Percentiles rank a stretch among this genome's conserved stretches.
phyloP scores from a whole-genome alignment of 1,140 invertebrate species.

The Drosophila busckii region DNA sequence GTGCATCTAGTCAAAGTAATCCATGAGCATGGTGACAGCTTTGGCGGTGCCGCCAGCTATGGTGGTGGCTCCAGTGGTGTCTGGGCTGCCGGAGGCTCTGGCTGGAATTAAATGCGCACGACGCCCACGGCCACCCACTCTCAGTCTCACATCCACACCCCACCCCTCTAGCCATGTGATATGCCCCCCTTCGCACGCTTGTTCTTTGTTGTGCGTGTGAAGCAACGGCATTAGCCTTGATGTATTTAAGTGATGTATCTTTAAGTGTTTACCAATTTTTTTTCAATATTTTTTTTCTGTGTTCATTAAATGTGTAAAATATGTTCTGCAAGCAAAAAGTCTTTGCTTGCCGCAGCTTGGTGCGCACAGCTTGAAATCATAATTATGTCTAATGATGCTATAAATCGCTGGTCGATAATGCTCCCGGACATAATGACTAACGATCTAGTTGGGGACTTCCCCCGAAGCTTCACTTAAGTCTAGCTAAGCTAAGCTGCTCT shows the following conservation, averaged over 20 bases:
- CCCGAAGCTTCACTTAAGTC: too few relatives aligned
- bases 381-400: too few relatives aligned
- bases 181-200: slow-evolving; percentile 34
- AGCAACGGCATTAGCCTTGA: slow-evolving; percentile 46
- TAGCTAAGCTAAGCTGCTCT: too few relatives aligned
- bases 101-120: slow-evolving; percentile 30
- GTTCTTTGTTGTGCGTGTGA: slow-evolving; percentile 60
- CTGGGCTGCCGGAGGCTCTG: slow-evolving; percentile 22
- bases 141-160: neutral
- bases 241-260: slow-evolving; percentile 39
- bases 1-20: slow-evolving; percentile 55
- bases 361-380: too few relatives aligned
- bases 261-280: too few relatives aligned
- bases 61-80: slow-evolving; percentile 23
- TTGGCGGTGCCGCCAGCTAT: neutral
- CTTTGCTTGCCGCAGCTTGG: too few relatives aligned
- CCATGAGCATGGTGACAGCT: slow-evolving; percentile 33
- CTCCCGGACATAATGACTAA: too few relatives aligned
- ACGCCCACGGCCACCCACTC: neutral
- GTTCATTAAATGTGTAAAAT: slow-evolving; percentile 26
- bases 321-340: slow-evolving; percentile 19
- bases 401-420: too few relatives aligned
- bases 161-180: slow-evolving; percentile 21
- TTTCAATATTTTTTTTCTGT: slow-evolving; percentile 30
- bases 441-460: too few relatives aligned